Evolutionary conservation across 2,797 vertebrate genomes (phyloP).

Genomic region (Cossypha niveicapilla): DNA sequence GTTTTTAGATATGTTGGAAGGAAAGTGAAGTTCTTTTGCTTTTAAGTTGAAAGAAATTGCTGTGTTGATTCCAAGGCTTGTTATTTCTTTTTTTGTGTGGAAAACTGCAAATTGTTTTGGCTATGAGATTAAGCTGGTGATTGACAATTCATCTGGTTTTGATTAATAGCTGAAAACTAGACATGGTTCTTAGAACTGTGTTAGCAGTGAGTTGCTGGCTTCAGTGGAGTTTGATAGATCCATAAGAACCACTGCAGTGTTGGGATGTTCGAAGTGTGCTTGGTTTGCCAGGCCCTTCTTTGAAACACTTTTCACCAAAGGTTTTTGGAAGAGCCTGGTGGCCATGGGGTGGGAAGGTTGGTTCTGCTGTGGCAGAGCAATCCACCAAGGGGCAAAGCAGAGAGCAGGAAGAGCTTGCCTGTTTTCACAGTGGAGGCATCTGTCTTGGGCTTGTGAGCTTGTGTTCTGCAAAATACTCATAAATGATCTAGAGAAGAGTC

Average conservation of each 20-base stretch:
- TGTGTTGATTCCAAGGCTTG: not conserved
- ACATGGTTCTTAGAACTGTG: not conserved
- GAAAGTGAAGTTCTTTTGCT: constrained; percentile 31
- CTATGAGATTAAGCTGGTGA: not conserved
- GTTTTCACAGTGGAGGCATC: not conserved
- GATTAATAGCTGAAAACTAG: constrained; percentile 15
- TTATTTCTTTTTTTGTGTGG: not conserved
- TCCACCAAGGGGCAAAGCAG: not conserved
- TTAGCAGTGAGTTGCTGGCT: not conserved
- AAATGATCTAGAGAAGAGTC: not conserved
- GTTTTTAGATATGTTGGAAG: constrained; percentile 43
- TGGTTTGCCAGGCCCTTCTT: not conserved
- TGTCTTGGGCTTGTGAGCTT: not conserved
- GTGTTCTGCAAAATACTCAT: not conserved
- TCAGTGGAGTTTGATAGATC: not conserved
- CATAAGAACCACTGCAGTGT: rapidly evolving
- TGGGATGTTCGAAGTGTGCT: not conserved
- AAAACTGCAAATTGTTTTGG: constrained; percentile 29
- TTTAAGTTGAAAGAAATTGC: constrained; percentile 16
- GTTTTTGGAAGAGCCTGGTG: not conserved
- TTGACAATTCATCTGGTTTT: not conserved
- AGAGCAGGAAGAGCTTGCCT: not conserved
- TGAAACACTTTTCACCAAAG: not conserved
- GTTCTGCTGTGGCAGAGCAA: not conserved
- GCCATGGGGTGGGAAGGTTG: rapidly evolving